A percentile compares a stretch with the other conserved stretches of the same genome.
Conservation (phyloP, 2,797 vertebrate genomes). For the Anniella stebbinsi region DNA sequence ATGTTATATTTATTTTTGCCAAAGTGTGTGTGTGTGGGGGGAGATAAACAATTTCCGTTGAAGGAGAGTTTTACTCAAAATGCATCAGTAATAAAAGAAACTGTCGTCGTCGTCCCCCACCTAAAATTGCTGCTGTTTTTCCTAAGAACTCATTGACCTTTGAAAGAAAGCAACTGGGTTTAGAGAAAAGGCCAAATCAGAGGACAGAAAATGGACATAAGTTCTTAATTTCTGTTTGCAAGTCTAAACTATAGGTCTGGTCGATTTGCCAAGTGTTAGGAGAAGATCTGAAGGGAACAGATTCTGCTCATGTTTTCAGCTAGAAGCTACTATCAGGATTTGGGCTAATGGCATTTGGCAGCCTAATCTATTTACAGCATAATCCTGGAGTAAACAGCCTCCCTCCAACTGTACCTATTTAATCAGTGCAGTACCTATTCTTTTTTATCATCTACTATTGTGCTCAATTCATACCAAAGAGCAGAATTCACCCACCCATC, state of each 20-base stretch:
- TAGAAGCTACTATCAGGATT: conserved; percentile 3
- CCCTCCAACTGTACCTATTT: conserved; percentile 1
- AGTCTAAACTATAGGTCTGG: neutral
- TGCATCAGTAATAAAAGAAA: neutral
- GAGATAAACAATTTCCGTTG: neutral
- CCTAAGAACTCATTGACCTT: neutral
- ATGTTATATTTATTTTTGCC: neutral
- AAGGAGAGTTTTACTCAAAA: neutral
- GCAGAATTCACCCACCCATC: neutral
- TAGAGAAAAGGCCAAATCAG: too few species aligned
- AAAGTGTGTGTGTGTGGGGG: neutral
- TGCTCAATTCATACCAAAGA: neutral
- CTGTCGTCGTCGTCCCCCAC: too few species aligned
- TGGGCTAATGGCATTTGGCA: conserved; percentile 22
- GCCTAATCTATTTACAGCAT: conserved; percentile 18
- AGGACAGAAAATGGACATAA: neutral
- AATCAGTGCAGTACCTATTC: conserved; percentile 16
- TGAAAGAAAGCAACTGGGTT: neutral
- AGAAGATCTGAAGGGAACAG: neutral
- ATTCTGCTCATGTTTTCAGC: neutral
- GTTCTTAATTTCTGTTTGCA: neutral
- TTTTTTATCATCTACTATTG: too few species aligned
- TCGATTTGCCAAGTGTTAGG: neutral
- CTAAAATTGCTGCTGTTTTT: neutral
- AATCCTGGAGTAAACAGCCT: conserved; percentile 16